Percentiles rank a stretch among this genome's conserved stretches.
Evolutionary conservation across 2,113 vertebrate genomes (phyloP).

Genomic region (Sinocyclocheilus rhinocerous): DNA sequence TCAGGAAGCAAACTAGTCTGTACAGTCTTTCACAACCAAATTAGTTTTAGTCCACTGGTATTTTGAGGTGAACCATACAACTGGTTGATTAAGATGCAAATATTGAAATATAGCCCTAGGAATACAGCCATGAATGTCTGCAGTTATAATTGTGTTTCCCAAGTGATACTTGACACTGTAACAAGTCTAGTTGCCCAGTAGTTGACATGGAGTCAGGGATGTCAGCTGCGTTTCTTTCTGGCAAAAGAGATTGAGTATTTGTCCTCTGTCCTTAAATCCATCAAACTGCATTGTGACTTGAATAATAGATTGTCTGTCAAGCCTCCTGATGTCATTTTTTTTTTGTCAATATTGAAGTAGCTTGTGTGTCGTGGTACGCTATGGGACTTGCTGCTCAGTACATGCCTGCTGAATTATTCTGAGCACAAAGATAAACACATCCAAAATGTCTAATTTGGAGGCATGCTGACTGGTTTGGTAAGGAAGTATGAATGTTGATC

Average conservation of each 20-base stretch:
- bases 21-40: not conserved
- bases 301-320: slow-evolving; percentile 67
- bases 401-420: slow-evolving; percentile 40
- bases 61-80: not conserved
- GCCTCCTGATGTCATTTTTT: slow-evolving; percentile 56
- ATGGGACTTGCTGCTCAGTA: slow-evolving; percentile 29
- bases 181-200: not conserved
- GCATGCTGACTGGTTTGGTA: slow-evolving; percentile 29
- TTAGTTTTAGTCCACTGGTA: not conserved
- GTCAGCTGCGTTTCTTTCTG: slow-evolving; percentile 25
- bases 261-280: slow-evolving; percentile 59
- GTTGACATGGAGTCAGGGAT: slow-evolving; percentile 38
- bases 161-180: slow-evolving; percentile 3
- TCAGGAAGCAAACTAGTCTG: not conserved
- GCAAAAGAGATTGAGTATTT: slow-evolving; percentile 57
- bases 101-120: not conserved
- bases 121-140: not conserved
- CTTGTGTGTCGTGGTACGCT: slow-evolving; percentile 42
- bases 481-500: slow-evolving; percentile 33
- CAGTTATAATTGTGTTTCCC: not conserved
- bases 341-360: slow-evolving; percentile 63
- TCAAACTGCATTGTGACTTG: slow-evolving; percentile 59
- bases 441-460: slow-evolving; percentile 42
- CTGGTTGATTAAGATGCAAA: not conserved
- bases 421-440: slow-evolving; percentile 48